Evolutionary conservation across 2,888 invertebrate genomes (phyloP), one percentile per base, ranked within the genome.

Genomic region (Agapostemon virescens): DNA sequence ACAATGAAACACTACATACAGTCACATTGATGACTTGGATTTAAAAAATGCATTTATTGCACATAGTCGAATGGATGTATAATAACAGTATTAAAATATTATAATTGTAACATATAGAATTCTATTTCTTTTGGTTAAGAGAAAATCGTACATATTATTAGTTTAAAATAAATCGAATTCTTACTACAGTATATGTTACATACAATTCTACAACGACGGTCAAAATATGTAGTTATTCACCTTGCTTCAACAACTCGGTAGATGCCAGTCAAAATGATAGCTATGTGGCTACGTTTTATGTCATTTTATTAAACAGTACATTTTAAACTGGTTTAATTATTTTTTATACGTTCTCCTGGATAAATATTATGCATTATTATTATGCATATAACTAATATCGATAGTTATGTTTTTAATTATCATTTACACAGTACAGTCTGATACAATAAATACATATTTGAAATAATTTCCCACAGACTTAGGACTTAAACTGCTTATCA

Each of bases 41-140:
- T 55, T 71, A 15, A 13, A 17, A 64, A 33, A 45, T 20, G 58
- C 20, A 69, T 55, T 61, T 40, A 45, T 36, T 36, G 9, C 30
- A 38, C 13, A 23, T 2, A 72, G 61, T 17, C 45, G 23, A 9
- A 42, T 6, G 64, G 17, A 49, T 64, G 36, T 45, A 9, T 38
- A 30, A 26, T 42, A 36, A 6, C 45, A 72, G 55, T 55, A 58
- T 0, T 33, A 45, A 23, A 38, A 42, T 17, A 26, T 17, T 45
- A 66, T 52, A 74, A 17, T 26, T 7, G 20, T 61, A 52, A 36
- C 55, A 72, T 64, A 6, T 9, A 20, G 13, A 61, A 61, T 33
- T 42, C 30, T 52, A 17, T 66, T 49, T 15, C 49, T 20, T 58
- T 38, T 49, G 38, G 15, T n/a, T 78, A 30, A 58, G 7, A 20